Evolutionary conservation across 2,888 invertebrate species (phyloP), one percentile per base, ranked within the genome.

Genomic region (Cryptocephalus moraei): DNA sequence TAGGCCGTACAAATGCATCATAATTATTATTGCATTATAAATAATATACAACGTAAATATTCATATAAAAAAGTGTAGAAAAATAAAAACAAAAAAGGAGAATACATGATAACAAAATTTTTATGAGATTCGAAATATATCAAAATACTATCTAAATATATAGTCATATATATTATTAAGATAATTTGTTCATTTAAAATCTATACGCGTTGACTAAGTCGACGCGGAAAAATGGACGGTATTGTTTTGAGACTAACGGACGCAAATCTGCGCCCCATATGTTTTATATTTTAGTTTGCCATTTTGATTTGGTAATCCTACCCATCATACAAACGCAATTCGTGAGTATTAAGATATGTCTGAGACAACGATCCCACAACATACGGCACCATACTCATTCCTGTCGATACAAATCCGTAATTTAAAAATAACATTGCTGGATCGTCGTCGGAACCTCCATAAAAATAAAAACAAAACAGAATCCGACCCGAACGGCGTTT

Each of bases 201-300:
- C 56, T 60, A 57, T 22, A 54, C 13, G 56, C 58, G 62, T 60
- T 57, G 61, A 64, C 62, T 56, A 57, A 45, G 62, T 63, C 61
- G 62, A 62, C 61, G 61, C 62, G 31, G 31, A 56, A 22, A 52
- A 58, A 60, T 67, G 66, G 67, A 66, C 66, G 65, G 67, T 63
- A 64, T 56, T 60, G 49, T 53, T 62, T 63, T 64, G 64, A 66
- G 67, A 67, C 65, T 66, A 64, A 56, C 47, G 55, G 57, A 55
- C 32, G 10, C 22, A 22, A 22, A 22, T 22, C 2, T 22, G 22
- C 22, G 22, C 22, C 22, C 22, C 6, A n/a, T 6, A 22, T 22
- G 22, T 22, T 22, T n/a, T 22, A 10, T 41, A 31, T 12, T 31
- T 41, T 34, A 39, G 14, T 45, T 12, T 45, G 9, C 31, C 41